These are phyloP conservation scores for Sycophaga agraensis DNA, from an alignment of 1,140 invertebrate species.

Conservation along the genomic window DNA sequence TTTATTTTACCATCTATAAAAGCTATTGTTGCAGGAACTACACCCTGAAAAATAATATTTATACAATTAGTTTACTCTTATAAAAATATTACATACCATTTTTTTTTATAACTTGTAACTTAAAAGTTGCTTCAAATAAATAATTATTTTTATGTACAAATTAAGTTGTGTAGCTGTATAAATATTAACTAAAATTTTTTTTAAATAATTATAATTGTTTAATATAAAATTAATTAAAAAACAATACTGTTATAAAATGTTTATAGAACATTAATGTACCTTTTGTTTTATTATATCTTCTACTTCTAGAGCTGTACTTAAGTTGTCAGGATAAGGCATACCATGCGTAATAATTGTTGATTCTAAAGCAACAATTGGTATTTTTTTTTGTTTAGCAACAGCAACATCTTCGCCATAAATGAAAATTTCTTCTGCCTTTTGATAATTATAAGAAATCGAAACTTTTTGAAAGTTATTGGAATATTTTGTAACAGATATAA, in stretches of 20 bases:
- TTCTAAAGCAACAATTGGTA: slow-evolving; percentile 90
- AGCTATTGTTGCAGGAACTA: slow-evolving; percentile 92
- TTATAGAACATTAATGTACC: slow-evolving; percentile 6
- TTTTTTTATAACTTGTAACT: too few relatives aligned
- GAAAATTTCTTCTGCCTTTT: neutral
- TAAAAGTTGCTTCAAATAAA: too few relatives aligned
- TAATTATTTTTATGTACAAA: too few relatives aligned
- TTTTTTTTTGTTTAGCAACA: slow-evolving; percentile 58
- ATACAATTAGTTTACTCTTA: neutral
- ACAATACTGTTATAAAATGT: too few relatives aligned
- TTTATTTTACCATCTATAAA: slow-evolving; percentile 82
- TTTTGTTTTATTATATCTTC: slow-evolving; percentile 74
- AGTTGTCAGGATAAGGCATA: slow-evolving; percentile 93
- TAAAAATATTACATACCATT: too few relatives aligned
- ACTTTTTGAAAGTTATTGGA: neutral
- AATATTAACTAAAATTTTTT: too few relatives aligned
- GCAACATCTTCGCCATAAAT: slow-evolving; percentile 59
- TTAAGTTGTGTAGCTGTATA: too few relatives aligned
- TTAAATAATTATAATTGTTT: too few relatives aligned
- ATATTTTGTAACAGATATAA: neutral
- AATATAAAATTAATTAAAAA: too few relatives aligned
- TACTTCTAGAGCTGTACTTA: slow-evolving; percentile 80
- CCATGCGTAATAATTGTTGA: slow-evolving; percentile 98
- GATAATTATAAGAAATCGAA: neutral
- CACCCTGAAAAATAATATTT: slow-evolving; percentile 63